Evolutionary conservation across 2,797 vertebrate species (phyloP), one percentile per base, ranked within the genome.

Genomic region (Pangasius mekongensis): DNA sequence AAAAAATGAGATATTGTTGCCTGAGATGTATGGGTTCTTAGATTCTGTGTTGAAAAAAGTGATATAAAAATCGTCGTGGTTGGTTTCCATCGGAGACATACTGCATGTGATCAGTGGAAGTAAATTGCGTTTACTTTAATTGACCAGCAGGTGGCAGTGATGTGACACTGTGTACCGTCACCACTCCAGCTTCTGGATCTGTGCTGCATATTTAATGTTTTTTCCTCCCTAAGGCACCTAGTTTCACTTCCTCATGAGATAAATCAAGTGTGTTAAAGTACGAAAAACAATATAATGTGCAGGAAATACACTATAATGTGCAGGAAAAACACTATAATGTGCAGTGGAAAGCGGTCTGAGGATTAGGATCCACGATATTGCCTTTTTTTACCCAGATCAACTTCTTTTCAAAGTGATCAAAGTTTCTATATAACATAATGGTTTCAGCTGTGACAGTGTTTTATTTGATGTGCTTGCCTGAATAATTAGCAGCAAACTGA

Each of bases 141-240:
- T 85, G 64, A 67, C 83, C 84, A 36, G 76, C 76, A 88, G 87
- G 56, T 71, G 84, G 67, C 76, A 73, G 64, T 82, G 54, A 52
- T 58, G 54, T 22, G 76, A 62, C 56, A 86, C 5, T 0, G 47
- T 27, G 22, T 14, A 33, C 27, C 36, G 3, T 73, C 27, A 58
- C 27, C 69, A 36, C 43, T 33, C 52, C 64, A 14, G 18, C 11
- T 8, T 60, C 47, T 36, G 66, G 30, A 33, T 58, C 18, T 80
- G 77, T 58, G 77, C 4, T 36, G 20, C 33, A 43, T 60, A 60
- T 56, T 33, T 20, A 9, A 0, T 33, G 80, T 62, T 82, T 82
- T 43, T 6, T 27, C 10, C 27, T 81, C 10, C 22, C 4, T 71
- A 54, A 77, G 11, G 1, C n/a, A 36, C 7, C 1, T 9, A 8